Evolutionary conservation across 2,113 vertebrate genomes (phyloP).

Genomic region (Pteronura brasiliensis): DNA sequence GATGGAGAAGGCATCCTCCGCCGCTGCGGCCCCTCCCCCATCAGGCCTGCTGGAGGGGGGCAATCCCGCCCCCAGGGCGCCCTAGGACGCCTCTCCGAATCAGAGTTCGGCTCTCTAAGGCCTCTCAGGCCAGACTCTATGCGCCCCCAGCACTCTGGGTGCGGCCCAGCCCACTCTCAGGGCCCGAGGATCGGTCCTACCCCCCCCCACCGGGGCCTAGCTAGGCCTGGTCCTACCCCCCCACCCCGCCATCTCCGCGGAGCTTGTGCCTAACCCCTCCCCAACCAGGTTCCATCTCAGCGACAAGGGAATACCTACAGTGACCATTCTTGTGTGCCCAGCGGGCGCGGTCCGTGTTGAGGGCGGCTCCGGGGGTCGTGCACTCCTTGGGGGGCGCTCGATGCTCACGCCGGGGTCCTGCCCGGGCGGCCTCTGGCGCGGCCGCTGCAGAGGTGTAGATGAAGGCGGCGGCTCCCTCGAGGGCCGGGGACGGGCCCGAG

Average conservation of each 20-base stretch:
- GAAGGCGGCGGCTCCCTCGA: constrained; percentile 67
- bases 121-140: neutral
- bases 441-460: constrained; percentile 56
- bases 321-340: constrained; percentile 82
- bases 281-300: neutral
- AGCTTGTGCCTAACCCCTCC: constrained; percentile 14
- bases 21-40: constrained; percentile 68
- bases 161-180: constrained; percentile 39
- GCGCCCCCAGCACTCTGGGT: constrained; percentile 16
- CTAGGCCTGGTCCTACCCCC: constrained; percentile 74
- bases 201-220: constrained; percentile 59
- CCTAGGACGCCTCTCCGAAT: neutral
- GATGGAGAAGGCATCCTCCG: constrained; percentile 56
- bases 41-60: constrained; percentile 25
- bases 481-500: constrained; percentile 52
- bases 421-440: constrained; percentile 45
- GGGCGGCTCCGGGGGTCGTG: constrained; percentile 68
- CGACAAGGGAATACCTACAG: constrained; percentile 77
- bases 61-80: neutral
- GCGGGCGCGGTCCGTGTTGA: constrained; percentile 76
- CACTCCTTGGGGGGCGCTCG: constrained; percentile 65
- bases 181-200: constrained; percentile 56
- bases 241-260: neutral
- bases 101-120: neutral
- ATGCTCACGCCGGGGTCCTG: constrained; percentile 66